Base-by-base conservation (phyloP, 2,888 invertebrate genomes). In the Sminthurides aquaticus region DNA sequence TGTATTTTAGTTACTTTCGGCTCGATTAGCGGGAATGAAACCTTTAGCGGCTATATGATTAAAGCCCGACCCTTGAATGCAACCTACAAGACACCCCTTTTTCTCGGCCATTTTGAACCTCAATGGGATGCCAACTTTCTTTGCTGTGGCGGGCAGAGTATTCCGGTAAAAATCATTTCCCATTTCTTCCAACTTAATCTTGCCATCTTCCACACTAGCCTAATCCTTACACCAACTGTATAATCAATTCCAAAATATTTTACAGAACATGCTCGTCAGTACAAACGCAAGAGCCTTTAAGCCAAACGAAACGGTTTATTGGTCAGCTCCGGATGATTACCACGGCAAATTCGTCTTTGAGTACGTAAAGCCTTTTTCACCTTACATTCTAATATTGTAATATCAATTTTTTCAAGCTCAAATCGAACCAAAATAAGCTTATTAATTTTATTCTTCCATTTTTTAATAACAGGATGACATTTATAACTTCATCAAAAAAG, bases 1-100 rank as follows among this genome's bases (percentile, higher is more conserved):
- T 22, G 52, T n/a, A 18, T 18, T 52, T 20, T 52, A 62, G 62
- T 62, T n/a, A 62, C 80, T 79, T 56, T 68, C 0, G 68, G 67
- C 2, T 65, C 65, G 1, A 28, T 48, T 3, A 49, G 60, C n/a
- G 64, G 62, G 11, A 58, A 57, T n/a, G 15, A 49, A 48, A 60
- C 58, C 25, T 66, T 70, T 27, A n/a, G 26, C 5, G 58, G 65
- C n/a, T 70, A 67, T 34, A 59, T 68, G n/a, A 25, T 68, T 1
- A 56, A 58, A 24, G 70, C 68, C 0, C 64, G 54, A 56, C 25
- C 59, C 18, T 27, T 70, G 22, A 27, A 48, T 11, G n/a, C 34
- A 1, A 15, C 49, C 2, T 43, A 48, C 20, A 27, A 11, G 15
- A 5, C 55, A 11, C 29, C 18, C 11, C 34, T 55, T 8, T 63